phyloP scores from a whole-genome alignment of 2,113 vertebrate genomes.

The Otis tarda region DNA sequence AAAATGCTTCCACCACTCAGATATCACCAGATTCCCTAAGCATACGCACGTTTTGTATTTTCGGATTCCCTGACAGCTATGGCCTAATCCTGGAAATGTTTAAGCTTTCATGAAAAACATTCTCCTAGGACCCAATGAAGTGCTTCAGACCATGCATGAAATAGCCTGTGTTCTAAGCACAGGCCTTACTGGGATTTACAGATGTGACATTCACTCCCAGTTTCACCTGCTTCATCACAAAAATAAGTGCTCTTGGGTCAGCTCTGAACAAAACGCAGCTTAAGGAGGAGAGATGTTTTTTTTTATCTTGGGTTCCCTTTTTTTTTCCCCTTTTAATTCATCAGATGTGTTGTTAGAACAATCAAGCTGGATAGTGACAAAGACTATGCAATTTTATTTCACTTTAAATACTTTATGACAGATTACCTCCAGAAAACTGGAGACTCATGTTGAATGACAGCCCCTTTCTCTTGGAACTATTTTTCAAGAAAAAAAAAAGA shows the following conservation, averaged over 20 bases:
- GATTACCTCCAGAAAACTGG: neutral
- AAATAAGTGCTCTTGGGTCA: neutral
- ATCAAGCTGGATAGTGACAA: neutral
- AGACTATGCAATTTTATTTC: neutral
- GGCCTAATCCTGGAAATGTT: neutral
- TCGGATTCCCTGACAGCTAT: neutral
- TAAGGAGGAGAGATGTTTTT: neutral
- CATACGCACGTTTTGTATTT: neutral
- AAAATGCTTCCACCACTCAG: neutral
- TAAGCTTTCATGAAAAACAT: neutral
- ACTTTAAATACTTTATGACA: neutral
- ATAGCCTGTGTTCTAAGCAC: neutral
- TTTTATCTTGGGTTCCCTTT: neutral
- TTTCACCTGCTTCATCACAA: neutral
- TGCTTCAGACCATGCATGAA: neutral
- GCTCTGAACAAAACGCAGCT: neutral
- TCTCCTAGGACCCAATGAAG: neutral
- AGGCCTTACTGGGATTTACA: neutral
- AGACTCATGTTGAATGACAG: neutral
- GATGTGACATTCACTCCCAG: neutral
- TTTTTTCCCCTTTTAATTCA: neutral
- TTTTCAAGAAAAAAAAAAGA: neutral
- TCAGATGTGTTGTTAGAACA: neutral
- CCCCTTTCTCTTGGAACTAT: neutral
- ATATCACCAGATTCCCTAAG: neutral